Evolutionary conservation across 2,797 vertebrate genomes (phyloP).

Genomic region (Poeciliopsis presidionis): DNA sequence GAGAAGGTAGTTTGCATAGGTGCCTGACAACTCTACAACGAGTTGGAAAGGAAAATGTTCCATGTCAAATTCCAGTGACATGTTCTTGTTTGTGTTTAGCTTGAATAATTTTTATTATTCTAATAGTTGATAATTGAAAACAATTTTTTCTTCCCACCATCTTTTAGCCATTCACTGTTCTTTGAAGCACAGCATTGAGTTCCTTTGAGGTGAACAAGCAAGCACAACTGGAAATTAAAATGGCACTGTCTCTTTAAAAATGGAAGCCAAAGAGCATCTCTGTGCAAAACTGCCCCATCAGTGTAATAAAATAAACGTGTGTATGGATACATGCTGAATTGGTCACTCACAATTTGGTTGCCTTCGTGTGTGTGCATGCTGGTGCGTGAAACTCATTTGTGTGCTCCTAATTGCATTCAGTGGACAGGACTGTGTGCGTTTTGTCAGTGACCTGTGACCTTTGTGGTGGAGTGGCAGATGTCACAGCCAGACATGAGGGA

Average conservation of each 20-base stretch:
- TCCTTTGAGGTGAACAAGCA: background rate
- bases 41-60: background rate
- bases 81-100: background rate
- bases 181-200: background rate
- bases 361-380: conserved; percentile 12
- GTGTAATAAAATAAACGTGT: conserved; percentile 20
- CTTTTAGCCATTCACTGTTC: background rate
- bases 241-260: background rate
- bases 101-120: background rate
- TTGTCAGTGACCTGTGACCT: conserved; percentile 62
- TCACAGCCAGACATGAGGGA: conserved; percentile 50
- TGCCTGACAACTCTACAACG: background rate
- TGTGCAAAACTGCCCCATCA: conserved; percentile 10
- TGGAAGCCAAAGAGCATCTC: background rate
- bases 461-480: conserved; percentile 61
- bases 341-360: background rate
- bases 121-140: background rate
- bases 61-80: background rate
- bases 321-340: conserved; percentile 21
- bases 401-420: conserved; percentile 47
- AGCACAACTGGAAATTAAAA: background rate
- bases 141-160: background rate
- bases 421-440: conserved; percentile 11
- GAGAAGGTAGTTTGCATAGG: background rate
- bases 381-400: conserved; percentile 14